Percentiles rank a stretch among this genome's conserved stretches.
Conservation (phyloP, 2,797 vertebrate species). For the Perdix hodgsoniae region DNA sequence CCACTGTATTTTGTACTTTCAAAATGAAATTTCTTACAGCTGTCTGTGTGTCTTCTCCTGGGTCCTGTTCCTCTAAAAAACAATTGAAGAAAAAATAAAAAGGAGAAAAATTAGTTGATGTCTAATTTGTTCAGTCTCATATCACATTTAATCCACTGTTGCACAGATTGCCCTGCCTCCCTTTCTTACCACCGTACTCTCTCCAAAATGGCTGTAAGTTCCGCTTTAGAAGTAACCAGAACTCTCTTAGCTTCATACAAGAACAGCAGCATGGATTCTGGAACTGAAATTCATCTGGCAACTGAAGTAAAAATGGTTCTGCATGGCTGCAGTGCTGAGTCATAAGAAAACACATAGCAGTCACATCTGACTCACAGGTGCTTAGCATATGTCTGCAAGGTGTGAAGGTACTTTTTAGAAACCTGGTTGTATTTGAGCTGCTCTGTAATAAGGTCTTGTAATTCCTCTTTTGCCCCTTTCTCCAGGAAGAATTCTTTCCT, state of each 20-base stretch:
- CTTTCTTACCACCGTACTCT: neutral
- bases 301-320: neutral
- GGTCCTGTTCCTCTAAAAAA: neutral
- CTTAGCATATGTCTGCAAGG: neutral
- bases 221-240: constrained; percentile 7
- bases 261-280: neutral
- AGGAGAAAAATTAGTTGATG: neutral
- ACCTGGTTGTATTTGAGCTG: neutral
- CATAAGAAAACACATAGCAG: neutral
- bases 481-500: neutral
- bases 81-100: neutral
- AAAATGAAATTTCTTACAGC: neutral
- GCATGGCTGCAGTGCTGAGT: neutral
- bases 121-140: neutral
- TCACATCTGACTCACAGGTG: neutral
- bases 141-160: neutral
- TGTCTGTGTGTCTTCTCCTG: neutral
- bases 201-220: neutral
- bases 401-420: neutral
- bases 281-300: constrained; percentile 14
- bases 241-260: neutral
- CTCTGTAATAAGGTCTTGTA: neutral
- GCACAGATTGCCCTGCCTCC: neutral
- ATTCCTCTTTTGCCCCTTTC: neutral
- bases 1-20: neutral